Evolutionary conservation across 2,113 vertebrate genomes (phyloP).

Genomic region (Nannospalax galili): DNA sequence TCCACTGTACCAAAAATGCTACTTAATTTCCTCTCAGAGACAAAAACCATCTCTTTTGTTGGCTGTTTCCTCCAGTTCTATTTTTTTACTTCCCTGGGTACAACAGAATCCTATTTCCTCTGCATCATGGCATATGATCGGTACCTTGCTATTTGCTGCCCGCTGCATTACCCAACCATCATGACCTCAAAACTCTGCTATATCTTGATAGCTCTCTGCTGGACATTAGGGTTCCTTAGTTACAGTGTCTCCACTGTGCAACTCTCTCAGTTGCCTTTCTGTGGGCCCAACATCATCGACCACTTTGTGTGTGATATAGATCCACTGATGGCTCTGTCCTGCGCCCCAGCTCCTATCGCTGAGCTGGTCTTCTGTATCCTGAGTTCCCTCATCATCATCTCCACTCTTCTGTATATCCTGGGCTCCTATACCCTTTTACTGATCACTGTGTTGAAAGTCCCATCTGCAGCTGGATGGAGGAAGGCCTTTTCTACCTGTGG

Average conservation of each 20-base stretch:
- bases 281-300: slow-evolving; percentile 60
- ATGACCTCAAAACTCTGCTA: slow-evolving; percentile 47
- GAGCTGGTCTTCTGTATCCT: slow-evolving; percentile 4
- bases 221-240: slow-evolving; percentile 44
- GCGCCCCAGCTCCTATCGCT: neutral
- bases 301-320: slow-evolving; percentile 63
- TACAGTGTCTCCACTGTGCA: slow-evolving; percentile 32
- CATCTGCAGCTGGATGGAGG: neutral
- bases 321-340: slow-evolving; percentile 60
- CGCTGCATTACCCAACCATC: slow-evolving; percentile 31
- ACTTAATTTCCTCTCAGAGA: slow-evolving; percentile 59
- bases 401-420: slow-evolving; percentile 51
- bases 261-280: slow-evolving; percentile 62
- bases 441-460: slow-evolving; percentile 44
- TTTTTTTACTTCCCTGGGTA: slow-evolving; percentile 56
- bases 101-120: slow-evolving; percentile 50
- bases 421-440: slow-evolving; percentile 55
- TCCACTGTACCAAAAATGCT: slow-evolving; percentile 57
- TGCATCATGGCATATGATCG: slow-evolving; percentile 58
- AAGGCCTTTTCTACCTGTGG: slow-evolving; percentile 68
- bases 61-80: slow-evolving; percentile 60
- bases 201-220: slow-evolving; percentile 14
- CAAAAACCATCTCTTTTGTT: slow-evolving; percentile 65
- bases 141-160: slow-evolving; percentile 39
- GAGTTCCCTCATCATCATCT: slow-evolving; percentile 16